phyloP scores from a whole-genome alignment of 2,113 vertebrate species.

The Patagioenas fasciata region DNA sequence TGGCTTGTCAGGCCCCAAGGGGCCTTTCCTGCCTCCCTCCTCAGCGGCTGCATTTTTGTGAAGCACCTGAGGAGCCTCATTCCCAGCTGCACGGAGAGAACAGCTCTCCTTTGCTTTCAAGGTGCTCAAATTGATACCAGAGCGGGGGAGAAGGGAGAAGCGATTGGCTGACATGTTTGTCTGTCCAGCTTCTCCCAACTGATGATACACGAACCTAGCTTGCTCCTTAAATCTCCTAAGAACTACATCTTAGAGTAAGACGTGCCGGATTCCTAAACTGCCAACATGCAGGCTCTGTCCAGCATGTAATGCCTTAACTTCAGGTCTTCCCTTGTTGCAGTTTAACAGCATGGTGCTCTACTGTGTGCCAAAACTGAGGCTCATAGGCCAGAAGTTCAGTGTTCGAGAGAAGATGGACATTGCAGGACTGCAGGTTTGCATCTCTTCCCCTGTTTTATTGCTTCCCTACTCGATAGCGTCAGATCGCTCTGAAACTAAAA shows the following conservation, averaged over 20 bases:
- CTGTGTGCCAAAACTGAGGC: slow-evolving; percentile 93
- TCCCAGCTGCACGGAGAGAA: background rate
- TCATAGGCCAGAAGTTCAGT: slow-evolving; percentile 98
- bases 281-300: background rate
- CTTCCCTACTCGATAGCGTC: background rate
- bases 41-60: background rate
- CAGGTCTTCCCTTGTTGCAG: slow-evolving; percentile 64
- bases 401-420: slow-evolving; percentile 96
- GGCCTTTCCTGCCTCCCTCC: background rate
- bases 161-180: background rate
- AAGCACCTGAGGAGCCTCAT: accelerated
- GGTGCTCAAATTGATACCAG: no score
- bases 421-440: slow-evolving; percentile 89
- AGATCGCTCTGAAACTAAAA: background rate
- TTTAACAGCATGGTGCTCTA: slow-evolving; percentile 98
- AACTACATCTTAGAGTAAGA: background rate
- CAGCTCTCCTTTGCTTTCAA: background rate
- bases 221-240: background rate
- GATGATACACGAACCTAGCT: background rate
- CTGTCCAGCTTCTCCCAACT: background rate
- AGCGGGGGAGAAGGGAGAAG: background rate
- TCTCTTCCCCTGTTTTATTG: background rate
- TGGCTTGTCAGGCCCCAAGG: background rate
- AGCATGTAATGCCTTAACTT: background rate
- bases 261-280: background rate